Base-by-base conservation (phyloP, 2,797 vertebrate genomes). In the Delichon dasypus region DNA sequence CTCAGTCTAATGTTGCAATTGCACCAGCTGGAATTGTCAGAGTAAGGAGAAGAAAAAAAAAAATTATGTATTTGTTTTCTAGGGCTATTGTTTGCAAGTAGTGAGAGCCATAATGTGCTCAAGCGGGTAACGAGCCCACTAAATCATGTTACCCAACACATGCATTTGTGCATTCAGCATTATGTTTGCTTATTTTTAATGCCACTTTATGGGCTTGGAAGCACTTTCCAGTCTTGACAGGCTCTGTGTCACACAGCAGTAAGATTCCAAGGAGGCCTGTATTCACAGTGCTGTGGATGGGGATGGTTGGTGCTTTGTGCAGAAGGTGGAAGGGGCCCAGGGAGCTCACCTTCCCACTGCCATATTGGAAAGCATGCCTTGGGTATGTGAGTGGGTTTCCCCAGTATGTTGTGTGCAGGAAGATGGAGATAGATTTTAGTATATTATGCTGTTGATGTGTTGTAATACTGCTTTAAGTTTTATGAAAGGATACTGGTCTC, bases 1-100 rank as follows among this genome's bases (percentile, higher is more conserved):
- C 98, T 65, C 98, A 98, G 71, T 93, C 99, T 53, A 98, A 96
- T 32, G 96, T 99, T 92, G 98, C 99, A 96, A 98, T 99, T 79
- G 78, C 98, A 29, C 97, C 99, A 30, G 96, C 99, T 91, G 96
- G 98, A 97, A 98, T 99, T 51, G 93, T 98, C 95, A 97, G 97
- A 97, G 99, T 99, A 98, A 97, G 98, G 95, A 86, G 93, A 88
- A 79, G 65, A 77, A 75, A 88, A 84, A 88, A 84, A 88, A 88
- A 73, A 77, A 30, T 34, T 55, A 44, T 5, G 2, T 68, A 32
- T 78, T 85, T 93, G 16, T 92, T 89, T 86, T 87, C 38, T 95
- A 85, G 94, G 77, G 73, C 64, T 93, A 80, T 94, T 94, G 34
- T 38, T 85, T 97, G n/a, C 53, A 68, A 94, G 48, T 83, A 86